Evolutionary conservation across 2,113 vertebrate genomes (phyloP).

Genomic region (Semnopithecus entellus): DNA sequence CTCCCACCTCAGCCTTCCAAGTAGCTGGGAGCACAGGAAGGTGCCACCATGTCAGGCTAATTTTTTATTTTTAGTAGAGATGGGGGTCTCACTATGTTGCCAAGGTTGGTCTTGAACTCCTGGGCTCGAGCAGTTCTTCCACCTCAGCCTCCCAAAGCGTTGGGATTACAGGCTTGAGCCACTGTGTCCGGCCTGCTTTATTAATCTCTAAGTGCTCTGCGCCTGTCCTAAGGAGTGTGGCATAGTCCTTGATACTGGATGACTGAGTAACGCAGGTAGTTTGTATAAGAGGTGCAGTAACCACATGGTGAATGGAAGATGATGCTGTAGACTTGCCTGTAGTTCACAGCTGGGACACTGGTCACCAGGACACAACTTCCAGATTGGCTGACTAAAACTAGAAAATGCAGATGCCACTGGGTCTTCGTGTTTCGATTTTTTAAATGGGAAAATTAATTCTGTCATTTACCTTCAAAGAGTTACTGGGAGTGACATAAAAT

Average conservation of each 20-base stretch:
- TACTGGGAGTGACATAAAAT: background rate
- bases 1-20: too few species aligned
- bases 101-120: too few species aligned
- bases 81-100: too few species aligned
- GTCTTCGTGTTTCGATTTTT: background rate
- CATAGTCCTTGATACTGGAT: accelerated
- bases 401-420: background rate
- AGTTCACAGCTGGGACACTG: background rate
- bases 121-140: too few species aligned
- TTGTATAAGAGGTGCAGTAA: too few species aligned
- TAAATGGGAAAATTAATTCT: background rate
- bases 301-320: background rate
- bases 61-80: too few species aligned
- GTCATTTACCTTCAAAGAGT: background rate
- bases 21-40: too few species aligned
- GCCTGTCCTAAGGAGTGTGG: background rate
- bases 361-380: background rate
- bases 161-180: too few species aligned
- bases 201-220: background rate
- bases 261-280: accelerated
- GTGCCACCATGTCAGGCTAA: too few species aligned
- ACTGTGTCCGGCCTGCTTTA: background rate
- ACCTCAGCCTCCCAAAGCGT: too few species aligned
- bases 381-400: background rate
- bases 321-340: background rate